Conservation (phyloP, 2,888 invertebrate species). For the Meliscaeva auricollis region DNA sequence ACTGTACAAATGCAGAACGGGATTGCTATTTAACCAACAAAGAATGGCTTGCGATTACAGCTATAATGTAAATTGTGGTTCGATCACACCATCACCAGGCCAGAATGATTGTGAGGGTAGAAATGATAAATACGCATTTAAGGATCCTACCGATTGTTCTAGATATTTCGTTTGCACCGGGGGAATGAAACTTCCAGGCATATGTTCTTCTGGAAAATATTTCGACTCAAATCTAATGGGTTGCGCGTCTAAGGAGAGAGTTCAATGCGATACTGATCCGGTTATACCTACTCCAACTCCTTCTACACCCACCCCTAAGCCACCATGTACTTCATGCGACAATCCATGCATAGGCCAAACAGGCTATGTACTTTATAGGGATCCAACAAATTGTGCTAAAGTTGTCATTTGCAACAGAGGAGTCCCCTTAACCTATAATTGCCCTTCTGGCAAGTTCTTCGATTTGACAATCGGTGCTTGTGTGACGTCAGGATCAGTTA, state of each 20-base stretch:
- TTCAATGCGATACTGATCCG: background rate
- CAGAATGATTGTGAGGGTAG: background rate
- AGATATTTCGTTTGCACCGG: slow-evolving; percentile 18
- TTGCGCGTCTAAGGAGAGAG: background rate
- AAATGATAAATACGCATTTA: background rate
- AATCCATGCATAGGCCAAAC: background rate
- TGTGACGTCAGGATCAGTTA: background rate
- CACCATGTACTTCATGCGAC: background rate
- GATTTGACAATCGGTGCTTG: background rate
- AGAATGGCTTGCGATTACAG: background rate
- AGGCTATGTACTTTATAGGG: slow-evolving; percentile 6
- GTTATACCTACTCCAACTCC: background rate
- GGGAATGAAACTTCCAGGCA: background rate
- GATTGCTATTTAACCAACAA: background rate
- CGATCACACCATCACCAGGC: background rate
- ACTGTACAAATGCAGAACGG: background rate
- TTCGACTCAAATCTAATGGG: background rate
- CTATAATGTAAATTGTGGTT: background rate
- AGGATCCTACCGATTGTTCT: slow-evolving; percentile 5
- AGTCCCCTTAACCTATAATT: background rate
- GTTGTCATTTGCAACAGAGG: slow-evolving; percentile 11
- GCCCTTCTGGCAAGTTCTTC: slow-evolving; percentile 6
- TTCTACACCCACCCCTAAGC: background rate
- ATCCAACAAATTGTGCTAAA: slow-evolving; percentile 14
- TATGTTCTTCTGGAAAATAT: background rate